Conservation (phyloP, 2,113 vertebrate genomes). For the Tamias sibiricus region DNA sequence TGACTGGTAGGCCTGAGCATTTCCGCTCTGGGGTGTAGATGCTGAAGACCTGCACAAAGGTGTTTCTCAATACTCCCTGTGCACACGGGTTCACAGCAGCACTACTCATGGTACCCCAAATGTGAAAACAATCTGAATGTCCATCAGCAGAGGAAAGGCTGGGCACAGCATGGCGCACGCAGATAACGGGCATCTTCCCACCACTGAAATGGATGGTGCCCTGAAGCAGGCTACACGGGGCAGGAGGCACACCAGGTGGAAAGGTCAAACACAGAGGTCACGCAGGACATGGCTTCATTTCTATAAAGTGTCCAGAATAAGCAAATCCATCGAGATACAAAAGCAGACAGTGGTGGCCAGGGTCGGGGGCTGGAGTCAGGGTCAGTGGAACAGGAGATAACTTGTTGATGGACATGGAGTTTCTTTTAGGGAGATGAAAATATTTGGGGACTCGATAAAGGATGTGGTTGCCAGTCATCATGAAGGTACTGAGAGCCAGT, state of each 20-base stretch:
- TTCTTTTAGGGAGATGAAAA: not conserved
- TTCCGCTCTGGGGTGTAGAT: not conserved
- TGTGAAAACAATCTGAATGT: too few relatives aligned
- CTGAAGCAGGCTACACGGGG: too few relatives aligned
- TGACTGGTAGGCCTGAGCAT: not conserved
- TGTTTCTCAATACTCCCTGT: not conserved
- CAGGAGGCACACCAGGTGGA: not conserved
- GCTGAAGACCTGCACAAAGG: not conserved
- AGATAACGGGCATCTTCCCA: not conserved
- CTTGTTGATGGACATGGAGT: not conserved
- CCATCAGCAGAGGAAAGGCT: too few relatives aligned
- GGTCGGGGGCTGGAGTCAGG: rapidly evolving
- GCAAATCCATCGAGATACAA: not conserved
- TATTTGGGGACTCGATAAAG: not conserved
- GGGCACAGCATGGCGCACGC: not conserved
- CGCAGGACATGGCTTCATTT: not conserved
- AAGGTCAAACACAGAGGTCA: not conserved
- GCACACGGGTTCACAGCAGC: not conserved
- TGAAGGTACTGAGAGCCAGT: not conserved
- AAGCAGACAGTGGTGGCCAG: not conserved
- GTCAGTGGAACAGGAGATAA: too few relatives aligned
- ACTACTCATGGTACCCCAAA: not conserved
- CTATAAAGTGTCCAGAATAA: not conserved
- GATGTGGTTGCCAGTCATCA: not conserved
- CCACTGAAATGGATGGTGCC: not conserved